Evolutionary conservation across 2,888 invertebrate genomes (phyloP), one percentile per base, ranked within the genome.

Genomic region (Apamea epomidion): DNA sequence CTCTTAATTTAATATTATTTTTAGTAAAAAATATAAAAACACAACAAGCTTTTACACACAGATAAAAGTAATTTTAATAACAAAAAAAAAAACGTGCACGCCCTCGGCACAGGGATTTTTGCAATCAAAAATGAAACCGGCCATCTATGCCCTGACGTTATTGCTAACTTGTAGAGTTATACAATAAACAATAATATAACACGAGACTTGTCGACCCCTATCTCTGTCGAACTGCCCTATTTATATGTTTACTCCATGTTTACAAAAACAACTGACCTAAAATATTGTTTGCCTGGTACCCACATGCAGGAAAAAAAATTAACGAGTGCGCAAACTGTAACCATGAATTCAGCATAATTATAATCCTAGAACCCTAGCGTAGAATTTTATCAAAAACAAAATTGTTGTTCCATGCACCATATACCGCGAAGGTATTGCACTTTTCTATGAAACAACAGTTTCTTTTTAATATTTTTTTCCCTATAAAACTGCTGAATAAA

Each of bases 21-120:
- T 65, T 76, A 84, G 32, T 87, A 87, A 83, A 85, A 85, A 87
- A 69, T 84, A 76, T 76, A 85, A 87, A 85, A 85, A 62, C 5
- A 42, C 60, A 77, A 60, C 21, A 60, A 29, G 6, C 14, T n/a
- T 62, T 71, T 62, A 32, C 29, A 64, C 5, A 58, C 8, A 62
- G 7, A 74, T 1, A 54, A 18, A 54, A 67, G 14, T 64, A 1
- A 21, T 48, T 32, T 37, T 29, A 75, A 32, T 25, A n/a, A 45
- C 18, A 42, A 42, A 42, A 60, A 42, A 42, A 60, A 10, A 51
- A 5, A 32, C 4, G 0, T 79, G 42, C 42, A 8, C 2, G 6
- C 32, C 42, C 12, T 32, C 14, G 18, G 1, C 32, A 42, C 12
- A 60, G 16, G 2, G 0, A 76, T 58, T 12, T 51, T 21, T 25